A percentile compares a stretch with the other conserved stretches of the same genome.
Conservation (phyloP, 2,113 vertebrate genomes). For the Sander vitreus region DNA sequence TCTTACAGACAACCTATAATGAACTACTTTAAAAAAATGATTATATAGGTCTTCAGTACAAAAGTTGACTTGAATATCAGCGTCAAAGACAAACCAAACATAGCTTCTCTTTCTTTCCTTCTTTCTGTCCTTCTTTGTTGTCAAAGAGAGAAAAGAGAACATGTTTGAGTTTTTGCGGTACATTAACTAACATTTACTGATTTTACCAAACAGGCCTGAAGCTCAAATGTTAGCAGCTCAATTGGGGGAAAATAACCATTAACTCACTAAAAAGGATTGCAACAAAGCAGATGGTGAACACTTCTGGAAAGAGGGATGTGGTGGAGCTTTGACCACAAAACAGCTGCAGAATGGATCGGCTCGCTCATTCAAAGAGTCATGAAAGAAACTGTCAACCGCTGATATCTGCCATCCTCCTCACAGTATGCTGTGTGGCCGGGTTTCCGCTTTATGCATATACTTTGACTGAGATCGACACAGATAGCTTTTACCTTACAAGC, state of each 20-base stretch:
- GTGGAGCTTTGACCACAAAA: constrained; percentile 46
- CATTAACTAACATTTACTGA: constrained; percentile 19
- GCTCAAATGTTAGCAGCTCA: constrained; percentile 49
- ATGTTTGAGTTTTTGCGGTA: not conserved
- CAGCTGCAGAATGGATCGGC: constrained; percentile 52
- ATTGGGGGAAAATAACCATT: constrained; percentile 65
- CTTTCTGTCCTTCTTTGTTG: not conserved
- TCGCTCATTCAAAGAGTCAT: constrained; percentile 41
- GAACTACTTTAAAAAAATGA: not conserved
- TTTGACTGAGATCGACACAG: constrained; percentile 22
- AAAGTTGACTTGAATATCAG: not conserved
- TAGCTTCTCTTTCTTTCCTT: not conserved
- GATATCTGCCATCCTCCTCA: constrained; percentile 25
- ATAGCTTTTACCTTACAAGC: constrained; percentile 39
- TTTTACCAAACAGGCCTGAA: constrained; percentile 32
- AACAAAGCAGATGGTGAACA: constrained; percentile 71
- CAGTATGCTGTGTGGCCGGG: not conserved
- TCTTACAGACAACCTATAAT: constrained; percentile 15
- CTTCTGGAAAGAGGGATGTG: constrained; percentile 38
- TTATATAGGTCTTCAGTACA: not conserved
- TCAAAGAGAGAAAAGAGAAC: not conserved
- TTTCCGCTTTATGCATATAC: not conserved
- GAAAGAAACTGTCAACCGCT: constrained; percentile 40
- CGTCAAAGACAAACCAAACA: not conserved
- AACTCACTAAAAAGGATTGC: constrained; percentile 50